Percentiles rank a stretch among this genome's conserved stretches.
Evolutionary conservation across 2,888 invertebrate genomes (phyloP).

Genomic region (Nymphalis c-album): DNA sequence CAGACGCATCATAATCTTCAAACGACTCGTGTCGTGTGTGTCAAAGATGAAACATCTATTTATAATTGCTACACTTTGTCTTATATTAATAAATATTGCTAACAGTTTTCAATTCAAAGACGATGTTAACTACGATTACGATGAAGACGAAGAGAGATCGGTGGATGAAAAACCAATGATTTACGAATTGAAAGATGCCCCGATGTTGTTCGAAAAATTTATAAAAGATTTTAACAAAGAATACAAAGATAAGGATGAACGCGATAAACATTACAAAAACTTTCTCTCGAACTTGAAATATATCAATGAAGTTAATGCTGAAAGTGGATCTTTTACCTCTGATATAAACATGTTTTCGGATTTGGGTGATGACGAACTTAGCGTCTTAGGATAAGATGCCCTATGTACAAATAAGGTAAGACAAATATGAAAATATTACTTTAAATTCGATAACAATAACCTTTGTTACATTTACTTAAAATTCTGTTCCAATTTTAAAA

Average conservation of each 20-base stretch:
- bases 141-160: conserved; percentile 31
- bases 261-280: conserved; percentile 49
- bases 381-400: conserved; percentile 20
- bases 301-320: conserved; percentile 57
- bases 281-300: conserved; percentile 57
- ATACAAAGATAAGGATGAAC: conserved; percentile 53
- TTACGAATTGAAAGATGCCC: conserved; percentile 59
- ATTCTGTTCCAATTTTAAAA: too few relatives aligned
- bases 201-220: conserved; percentile 54
- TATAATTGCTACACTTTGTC: conserved; percentile 24
- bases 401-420: conserved; percentile 13
- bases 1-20: conserved; percentile 36
- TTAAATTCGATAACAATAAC: neutral
- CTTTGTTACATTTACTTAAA: too few relatives aligned
- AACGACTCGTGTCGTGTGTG: conserved; percentile 29
- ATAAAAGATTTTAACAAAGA: conserved; percentile 51
- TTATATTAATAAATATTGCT: conserved; percentile 28
- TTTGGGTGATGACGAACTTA: conserved; percentile 46
- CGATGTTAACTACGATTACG: conserved; percentile 32
- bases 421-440: neutral
- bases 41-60: conserved; percentile 39
- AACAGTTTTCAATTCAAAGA: conserved; percentile 32
- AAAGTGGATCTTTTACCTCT: conserved; percentile 39
- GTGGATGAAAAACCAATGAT: conserved; percentile 43
- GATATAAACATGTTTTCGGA: conserved; percentile 64